phyloP scores from a whole-genome alignment of 2,113 vertebrate species.

The Menidia beryllina region DNA sequence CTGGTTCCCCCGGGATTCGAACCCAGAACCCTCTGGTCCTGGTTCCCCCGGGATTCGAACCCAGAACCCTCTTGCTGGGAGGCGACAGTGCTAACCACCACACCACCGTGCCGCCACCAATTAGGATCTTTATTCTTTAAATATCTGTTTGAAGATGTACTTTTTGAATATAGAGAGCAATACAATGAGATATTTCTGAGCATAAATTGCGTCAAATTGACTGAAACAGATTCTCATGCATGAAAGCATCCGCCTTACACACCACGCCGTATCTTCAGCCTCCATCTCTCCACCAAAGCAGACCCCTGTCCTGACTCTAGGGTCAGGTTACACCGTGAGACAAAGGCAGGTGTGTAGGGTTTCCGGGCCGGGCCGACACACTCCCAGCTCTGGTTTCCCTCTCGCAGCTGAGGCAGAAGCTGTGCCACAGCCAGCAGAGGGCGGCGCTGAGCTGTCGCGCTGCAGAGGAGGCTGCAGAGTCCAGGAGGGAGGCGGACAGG shows the following conservation, averaged over 20 bases:
- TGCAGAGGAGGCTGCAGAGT: slow-evolving; percentile 56
- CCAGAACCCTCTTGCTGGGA: no score
- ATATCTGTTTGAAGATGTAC: not conserved
- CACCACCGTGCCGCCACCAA: no score
- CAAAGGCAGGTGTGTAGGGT: slow-evolving; percentile 49
- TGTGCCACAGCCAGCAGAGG: slow-evolving; percentile 78
- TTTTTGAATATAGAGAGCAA: no score
- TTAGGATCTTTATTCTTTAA: not conserved
- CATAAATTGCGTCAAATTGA: no score
- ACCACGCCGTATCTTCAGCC: not conserved
- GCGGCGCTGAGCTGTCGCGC: slow-evolving; percentile 64
- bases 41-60: no score
- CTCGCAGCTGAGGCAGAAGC: slow-evolving; percentile 81
- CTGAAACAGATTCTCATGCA: no score
- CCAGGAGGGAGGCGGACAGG: slow-evolving; percentile 70
- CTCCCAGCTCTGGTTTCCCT: not conserved
- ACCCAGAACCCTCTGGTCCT: no score
- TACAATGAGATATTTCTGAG: no score
- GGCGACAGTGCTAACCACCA: no score
- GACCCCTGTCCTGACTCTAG: slow-evolving; percentile 5
- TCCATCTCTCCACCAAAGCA: not conserved
- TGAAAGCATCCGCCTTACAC: no score
- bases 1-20: no score
- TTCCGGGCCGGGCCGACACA: slow-evolving; percentile 19
- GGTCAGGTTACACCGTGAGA: slow-evolving; percentile 33